Conservation (phyloP, 1,140 invertebrate species). For the Heliothis subflexa region DNA sequence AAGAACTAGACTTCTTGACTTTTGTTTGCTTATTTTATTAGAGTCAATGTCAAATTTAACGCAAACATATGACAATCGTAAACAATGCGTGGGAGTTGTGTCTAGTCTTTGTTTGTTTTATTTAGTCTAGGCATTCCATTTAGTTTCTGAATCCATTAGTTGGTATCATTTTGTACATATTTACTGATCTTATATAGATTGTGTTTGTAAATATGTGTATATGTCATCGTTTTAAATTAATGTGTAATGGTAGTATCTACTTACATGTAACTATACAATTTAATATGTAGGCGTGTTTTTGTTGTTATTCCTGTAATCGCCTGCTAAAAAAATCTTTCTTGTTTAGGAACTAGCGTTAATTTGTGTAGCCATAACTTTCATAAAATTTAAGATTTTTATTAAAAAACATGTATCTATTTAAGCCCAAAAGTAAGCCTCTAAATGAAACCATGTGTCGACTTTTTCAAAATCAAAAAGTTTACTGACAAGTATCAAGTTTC, state of each 20-base stretch:
- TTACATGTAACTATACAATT: not conserved
- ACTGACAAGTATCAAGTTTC: conserved; percentile 69
- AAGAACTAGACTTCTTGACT: too few species aligned
- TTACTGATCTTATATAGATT: not conserved
- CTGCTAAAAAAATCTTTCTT: too few species aligned
- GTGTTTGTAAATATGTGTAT: not conserved
- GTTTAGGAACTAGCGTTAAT: too few species aligned
- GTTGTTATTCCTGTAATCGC: too few species aligned
- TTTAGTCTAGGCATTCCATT: not conserved
- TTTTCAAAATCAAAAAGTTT: conserved; percentile 61
- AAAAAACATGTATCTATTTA: too few species aligned
- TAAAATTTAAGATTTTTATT: too few species aligned
- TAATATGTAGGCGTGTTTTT: too few species aligned
- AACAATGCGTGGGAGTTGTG: not conserved
- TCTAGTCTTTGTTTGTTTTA: not conserved
- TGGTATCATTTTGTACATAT: not conserved
- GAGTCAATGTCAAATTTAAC: not conserved
- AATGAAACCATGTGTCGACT: conserved; percentile 59
- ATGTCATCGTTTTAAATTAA: conserved; percentile 7
- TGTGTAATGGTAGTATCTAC: not conserved
- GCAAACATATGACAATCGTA: not conserved
- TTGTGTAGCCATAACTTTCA: too few species aligned
- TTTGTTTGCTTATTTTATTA: too few species aligned
- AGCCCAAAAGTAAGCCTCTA: conserved; percentile 1
- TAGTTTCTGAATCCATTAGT: not conserved